Evolutionary conservation across 2,113 vertebrate genomes (phyloP).

Genomic region (Clinocottus analis): DNA sequence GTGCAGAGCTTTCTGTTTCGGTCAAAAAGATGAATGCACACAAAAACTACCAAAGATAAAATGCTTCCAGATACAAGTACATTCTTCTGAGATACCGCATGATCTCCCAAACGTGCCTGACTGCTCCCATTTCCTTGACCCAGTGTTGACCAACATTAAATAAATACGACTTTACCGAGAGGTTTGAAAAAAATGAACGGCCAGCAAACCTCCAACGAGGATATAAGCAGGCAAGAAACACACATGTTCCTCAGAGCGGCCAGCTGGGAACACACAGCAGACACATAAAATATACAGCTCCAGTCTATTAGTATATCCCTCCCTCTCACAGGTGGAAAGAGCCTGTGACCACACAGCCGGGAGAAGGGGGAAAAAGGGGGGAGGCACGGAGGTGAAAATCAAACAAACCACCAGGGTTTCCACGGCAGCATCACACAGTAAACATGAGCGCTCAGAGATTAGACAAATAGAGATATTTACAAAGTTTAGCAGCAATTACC

Average conservation of each 20-base stretch:
- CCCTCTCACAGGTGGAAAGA: slow-evolving; percentile 63
- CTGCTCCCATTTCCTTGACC: slow-evolving; percentile 6
- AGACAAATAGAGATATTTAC: slow-evolving; percentile 63
- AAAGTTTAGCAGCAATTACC: slow-evolving; percentile 48
- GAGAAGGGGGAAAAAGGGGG: slow-evolving; percentile 2
- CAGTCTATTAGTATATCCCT: neutral
- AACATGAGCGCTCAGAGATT: slow-evolving; percentile 47
- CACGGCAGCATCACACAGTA: slow-evolving; percentile 62
- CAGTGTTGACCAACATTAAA: slow-evolving; percentile 27
- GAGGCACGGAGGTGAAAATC: slow-evolving; percentile 68
- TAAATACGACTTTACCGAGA: slow-evolving; percentile 8
- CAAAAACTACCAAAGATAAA: neutral
- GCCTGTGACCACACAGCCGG: slow-evolving; percentile 56
- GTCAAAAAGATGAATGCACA: neutral
- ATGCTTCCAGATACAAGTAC: too few species aligned
- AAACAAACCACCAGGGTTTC: slow-evolving; percentile 74
- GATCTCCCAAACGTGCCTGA: neutral
- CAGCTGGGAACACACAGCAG: slow-evolving; percentile 61
- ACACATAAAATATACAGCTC: slow-evolving; percentile 54
- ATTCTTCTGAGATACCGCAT: neutral
- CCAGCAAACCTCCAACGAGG: slow-evolving; percentile 24
- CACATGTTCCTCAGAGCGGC: slow-evolving; percentile 36
- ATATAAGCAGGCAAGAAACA: slow-evolving; percentile 2
- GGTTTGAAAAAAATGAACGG: neutral
- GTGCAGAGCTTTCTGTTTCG: neutral